Evolutionary conservation across 2,113 vertebrate species (phyloP).

Genomic region (Ornithorhynchus anatinus): DNA sequence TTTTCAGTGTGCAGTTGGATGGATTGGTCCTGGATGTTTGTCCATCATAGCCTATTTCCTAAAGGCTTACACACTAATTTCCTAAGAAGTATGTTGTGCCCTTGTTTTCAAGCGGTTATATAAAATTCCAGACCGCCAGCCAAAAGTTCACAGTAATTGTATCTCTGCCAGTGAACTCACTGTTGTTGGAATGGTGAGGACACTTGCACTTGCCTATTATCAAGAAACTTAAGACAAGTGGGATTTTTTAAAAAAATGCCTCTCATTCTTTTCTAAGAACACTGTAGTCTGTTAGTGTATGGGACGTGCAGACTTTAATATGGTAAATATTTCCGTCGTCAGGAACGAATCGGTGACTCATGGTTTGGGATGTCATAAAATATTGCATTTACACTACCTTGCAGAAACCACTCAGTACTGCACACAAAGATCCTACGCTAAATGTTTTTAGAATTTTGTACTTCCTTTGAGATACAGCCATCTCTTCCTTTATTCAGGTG

Average conservation of each 20-base stretch:
- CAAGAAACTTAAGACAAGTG: background rate
- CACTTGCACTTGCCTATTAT: background rate
- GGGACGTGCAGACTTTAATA: background rate
- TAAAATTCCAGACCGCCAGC: background rate
- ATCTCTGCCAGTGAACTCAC: background rate
- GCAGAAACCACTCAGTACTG: background rate
- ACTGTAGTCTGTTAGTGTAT: background rate
- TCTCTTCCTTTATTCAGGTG: background rate
- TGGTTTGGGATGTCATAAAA: background rate
- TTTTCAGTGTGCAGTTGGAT: too few species aligned
- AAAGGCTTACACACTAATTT: too few species aligned
- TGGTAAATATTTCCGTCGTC: background rate
- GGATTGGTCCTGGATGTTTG: too few species aligned
- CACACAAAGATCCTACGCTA: background rate
- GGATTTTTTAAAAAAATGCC: background rate
- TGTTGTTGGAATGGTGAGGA: background rate
- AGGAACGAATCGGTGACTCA: background rate
- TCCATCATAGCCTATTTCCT: too few species aligned
- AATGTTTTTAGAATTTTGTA: background rate
- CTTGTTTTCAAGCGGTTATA: background rate
- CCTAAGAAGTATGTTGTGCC: background rate
- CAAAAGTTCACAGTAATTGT: background rate
- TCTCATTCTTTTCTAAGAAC: background rate
- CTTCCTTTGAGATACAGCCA: background rate
- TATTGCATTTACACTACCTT: background rate